A percentile compares a stretch with the other conserved stretches of the same genome.
Conservation (phyloP, 92 coral and sea anemone species). For the Parazoanthus swiftii region DNA sequence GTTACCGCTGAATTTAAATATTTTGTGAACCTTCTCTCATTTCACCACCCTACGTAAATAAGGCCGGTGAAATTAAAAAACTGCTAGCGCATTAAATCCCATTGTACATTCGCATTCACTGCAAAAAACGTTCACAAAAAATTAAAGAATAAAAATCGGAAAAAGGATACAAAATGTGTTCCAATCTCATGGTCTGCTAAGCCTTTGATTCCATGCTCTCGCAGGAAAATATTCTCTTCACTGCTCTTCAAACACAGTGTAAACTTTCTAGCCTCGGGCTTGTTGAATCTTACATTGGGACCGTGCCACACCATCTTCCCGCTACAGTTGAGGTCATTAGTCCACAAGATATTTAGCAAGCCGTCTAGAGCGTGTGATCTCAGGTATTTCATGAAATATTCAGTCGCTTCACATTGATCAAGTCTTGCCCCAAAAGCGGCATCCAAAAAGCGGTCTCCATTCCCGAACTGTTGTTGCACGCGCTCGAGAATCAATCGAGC, state of each 20-base stretch:
- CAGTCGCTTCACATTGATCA: slow-evolving; percentile 70
- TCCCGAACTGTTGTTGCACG: slow-evolving; percentile 81
- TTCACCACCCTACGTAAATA: too few species aligned
- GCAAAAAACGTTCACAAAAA: not conserved
- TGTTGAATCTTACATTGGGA: slow-evolving; percentile 81
- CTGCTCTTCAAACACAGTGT: slow-evolving; percentile 82
- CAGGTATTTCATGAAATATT: slow-evolving; percentile 71
- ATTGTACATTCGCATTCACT: not conserved
- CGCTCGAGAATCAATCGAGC: slow-evolving; percentile 83
- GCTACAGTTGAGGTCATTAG: slow-evolving; percentile 84
- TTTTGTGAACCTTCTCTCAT: too few species aligned
- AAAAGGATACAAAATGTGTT: slow-evolving; percentile 99
- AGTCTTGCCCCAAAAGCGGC: slow-evolving; percentile 84
- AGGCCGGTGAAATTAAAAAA: not conserved
- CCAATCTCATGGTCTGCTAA: slow-evolving; percentile 98
- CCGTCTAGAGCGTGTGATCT: slow-evolving; percentile 86
- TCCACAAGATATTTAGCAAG: slow-evolving; percentile 80
- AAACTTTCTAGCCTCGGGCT: slow-evolving; percentile 89
- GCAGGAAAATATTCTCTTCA: slow-evolving; percentile 78
- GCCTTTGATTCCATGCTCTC: slow-evolving; percentile 87
- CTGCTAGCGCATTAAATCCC: not conserved
- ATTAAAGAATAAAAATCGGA: not conserved
- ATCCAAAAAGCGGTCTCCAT: slow-evolving; percentile 85
- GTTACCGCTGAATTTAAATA: too few species aligned
- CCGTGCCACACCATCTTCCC: slow-evolving; percentile 96